Percentiles rank a stretch among this genome's conserved stretches.
Conservation (phyloP, 2,113 vertebrate genomes). For the Ictalurus furcatus region DNA sequence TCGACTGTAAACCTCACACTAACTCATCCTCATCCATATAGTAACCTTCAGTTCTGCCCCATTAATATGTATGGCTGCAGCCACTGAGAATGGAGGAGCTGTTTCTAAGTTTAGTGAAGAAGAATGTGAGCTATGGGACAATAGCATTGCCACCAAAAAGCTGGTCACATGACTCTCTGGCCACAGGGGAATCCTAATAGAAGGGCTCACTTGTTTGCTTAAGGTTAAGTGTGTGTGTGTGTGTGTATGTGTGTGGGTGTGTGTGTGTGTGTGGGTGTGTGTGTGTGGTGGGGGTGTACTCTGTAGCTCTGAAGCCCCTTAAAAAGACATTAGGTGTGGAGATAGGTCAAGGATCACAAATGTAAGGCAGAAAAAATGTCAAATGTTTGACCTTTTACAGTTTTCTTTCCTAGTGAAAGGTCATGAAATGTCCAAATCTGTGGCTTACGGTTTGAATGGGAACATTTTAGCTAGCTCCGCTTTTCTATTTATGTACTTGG, state of each 20-base stretch:
- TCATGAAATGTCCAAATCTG: background rate
- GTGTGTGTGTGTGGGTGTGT: background rate
- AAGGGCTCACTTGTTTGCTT: constrained; percentile 8
- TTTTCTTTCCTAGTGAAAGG: background rate
- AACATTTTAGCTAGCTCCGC: background rate
- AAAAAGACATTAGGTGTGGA: constrained; percentile 11
- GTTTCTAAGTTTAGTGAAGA: constrained; percentile 50
- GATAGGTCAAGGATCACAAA: constrained; percentile 4
- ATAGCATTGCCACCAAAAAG: constrained; percentile 2
- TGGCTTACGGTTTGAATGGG: background rate
- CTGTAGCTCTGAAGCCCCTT: background rate
- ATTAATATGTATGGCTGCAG: background rate
- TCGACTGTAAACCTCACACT: background rate
- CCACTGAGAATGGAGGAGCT: constrained; percentile 20
- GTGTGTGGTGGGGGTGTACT: background rate
- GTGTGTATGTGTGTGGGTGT: background rate
- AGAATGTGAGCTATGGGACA: constrained; percentile 48
- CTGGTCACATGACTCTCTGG: constrained; percentile 38
- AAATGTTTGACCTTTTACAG: background rate
- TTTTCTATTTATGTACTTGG: background rate
- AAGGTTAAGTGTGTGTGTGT: constrained; percentile 5
- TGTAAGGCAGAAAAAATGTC: constrained; percentile 20
- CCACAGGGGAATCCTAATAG: constrained; percentile 30
- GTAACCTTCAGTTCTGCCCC: background rate
- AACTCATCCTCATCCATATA: background rate